Base-by-base conservation (phyloP, 2,797 vertebrate genomes). In the Pangasius mekongensis region DNA sequence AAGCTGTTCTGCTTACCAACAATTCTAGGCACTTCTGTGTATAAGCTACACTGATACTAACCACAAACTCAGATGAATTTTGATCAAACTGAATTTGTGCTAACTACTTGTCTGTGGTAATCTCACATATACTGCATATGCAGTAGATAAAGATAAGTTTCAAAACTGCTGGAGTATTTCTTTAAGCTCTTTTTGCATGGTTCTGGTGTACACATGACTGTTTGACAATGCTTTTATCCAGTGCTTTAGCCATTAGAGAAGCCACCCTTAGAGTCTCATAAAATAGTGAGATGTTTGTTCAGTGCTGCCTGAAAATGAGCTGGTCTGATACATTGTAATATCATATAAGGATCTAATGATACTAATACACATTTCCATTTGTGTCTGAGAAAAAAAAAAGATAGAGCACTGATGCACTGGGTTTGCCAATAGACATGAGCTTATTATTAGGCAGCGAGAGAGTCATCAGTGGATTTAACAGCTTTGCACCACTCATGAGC, bases 391-490 rank as follows among this genome's bases (percentile, higher is more conserved):
- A 39, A 62, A 27, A 81, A 91, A 91, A 67, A 52, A 86, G 90
- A 90, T 85, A 84, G 85, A 58, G 84, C 54, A 39, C 88, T 89
- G 88, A 90, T 84, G 67, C 85, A 88, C 89, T 54, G 88, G 80
- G 86, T 76, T 81, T 89, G 89, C 94, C 94, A 93, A 90, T 92
- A 94, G 91, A 93, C 92, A 93, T 91, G 88, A 92, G 88, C 94
- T 95, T 93, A 95, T 96, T 95, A 95, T 96, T 95, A 95, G 95
- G 94, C 94, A 94, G 93, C 94, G 90, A 94, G 95, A 95, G 94
- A 95, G 93, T 95, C 95, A 97, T 97, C 96, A 96, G 94, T 86
- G 92, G 94, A 94, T 95, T 96, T 97, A 97, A 96, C 96, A 97
- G 96, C 92, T 93, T 95, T 96, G 95, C 96, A 95, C 94, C 94